phyloP scores from a whole-genome alignment of 1,140 invertebrate genomes.

The Zaprionus camerounensis region DNA sequence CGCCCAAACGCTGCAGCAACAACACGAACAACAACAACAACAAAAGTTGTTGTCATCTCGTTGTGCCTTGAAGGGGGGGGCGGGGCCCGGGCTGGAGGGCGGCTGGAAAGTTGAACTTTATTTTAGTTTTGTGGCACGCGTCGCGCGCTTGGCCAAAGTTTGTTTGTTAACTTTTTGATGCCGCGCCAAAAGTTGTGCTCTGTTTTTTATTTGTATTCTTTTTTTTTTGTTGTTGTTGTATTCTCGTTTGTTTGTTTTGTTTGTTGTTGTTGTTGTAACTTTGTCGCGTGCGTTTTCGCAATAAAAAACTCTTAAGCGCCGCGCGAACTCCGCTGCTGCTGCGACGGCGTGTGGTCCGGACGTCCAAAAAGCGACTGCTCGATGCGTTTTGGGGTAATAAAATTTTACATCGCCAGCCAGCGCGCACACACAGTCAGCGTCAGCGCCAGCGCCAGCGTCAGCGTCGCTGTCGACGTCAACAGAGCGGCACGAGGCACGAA shows the following conservation, averaged over 20 bases:
- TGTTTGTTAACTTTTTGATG: slow-evolving; percentile 52
- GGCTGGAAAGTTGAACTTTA: slow-evolving; percentile 36
- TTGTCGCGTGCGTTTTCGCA: slow-evolving; percentile 51
- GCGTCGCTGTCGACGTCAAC: slow-evolving; percentile 46
- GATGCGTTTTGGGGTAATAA: slow-evolving; percentile 81
- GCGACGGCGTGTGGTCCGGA: slow-evolving; percentile 75
- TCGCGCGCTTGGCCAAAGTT: slow-evolving; percentile 55
- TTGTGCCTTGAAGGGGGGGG: no score
- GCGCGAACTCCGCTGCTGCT: slow-evolving; percentile 40
- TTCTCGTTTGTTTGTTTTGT: slow-evolving; percentile 30
- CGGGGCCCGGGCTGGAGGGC: background rate
- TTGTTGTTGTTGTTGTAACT: slow-evolving; percentile 30
- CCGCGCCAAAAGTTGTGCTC: slow-evolving; percentile 49
- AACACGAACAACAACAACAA: slow-evolving; percentile 4
- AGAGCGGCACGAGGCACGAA: slow-evolving; percentile 8
- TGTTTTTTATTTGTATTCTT: slow-evolving; percentile 20
- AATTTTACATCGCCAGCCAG: slow-evolving; percentile 74
- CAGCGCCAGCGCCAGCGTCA: slow-evolving; percentile 19
- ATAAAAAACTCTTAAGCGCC: slow-evolving; percentile 61
- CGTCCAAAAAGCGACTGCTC: slow-evolving; percentile 81
- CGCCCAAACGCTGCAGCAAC: slow-evolving; percentile 9
- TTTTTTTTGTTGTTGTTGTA: slow-evolving; percentile 31
- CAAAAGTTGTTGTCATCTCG: background rate
- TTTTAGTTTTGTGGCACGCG: slow-evolving; percentile 50
- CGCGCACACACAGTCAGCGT: slow-evolving; percentile 17